Evolutionary conservation across 2,797 vertebrate genomes (phyloP).

Genomic region (Podargus strigoides): DNA sequence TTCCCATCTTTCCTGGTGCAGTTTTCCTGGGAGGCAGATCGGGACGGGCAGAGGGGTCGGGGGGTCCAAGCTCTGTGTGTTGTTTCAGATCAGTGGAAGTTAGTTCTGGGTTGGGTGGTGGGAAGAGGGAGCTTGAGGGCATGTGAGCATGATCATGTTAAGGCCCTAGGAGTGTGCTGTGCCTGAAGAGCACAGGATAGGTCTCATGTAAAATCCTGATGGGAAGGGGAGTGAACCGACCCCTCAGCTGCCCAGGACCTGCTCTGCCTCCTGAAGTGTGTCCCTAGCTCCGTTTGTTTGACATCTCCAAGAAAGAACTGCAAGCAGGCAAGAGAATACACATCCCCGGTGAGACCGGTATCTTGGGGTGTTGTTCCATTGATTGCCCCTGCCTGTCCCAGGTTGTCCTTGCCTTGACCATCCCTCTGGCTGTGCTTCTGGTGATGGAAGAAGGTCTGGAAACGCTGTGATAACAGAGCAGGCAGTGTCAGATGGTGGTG

Average conservation of each 20-base stretch:
- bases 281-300: not conserved
- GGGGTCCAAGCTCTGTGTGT: not conserved
- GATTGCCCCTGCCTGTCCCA: not conserved
- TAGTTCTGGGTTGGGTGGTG: not conserved
- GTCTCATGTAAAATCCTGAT: not conserved
- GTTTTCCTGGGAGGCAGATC: not conserved
- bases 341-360: not conserved
- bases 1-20: not conserved
- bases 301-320: not conserved
- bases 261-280: not conserved
- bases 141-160: accelerated
- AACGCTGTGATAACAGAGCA: not conserved
- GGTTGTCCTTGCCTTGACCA: not conserved
- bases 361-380: not conserved
- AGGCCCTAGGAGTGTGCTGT: not conserved
- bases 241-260: not conserved
- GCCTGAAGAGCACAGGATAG: not conserved
- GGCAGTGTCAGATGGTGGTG: not conserved
- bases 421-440: not conserved
- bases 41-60: not conserved
- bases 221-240: not conserved
- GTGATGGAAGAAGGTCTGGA: not conserved
- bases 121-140: not conserved
- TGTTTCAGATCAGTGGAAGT: not conserved
- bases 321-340: not conserved